These are phyloP conservation scores for Heterohyrax brucei DNA, from an alignment of 2,797 vertebrate species.

Conservation along the genomic window DNA sequence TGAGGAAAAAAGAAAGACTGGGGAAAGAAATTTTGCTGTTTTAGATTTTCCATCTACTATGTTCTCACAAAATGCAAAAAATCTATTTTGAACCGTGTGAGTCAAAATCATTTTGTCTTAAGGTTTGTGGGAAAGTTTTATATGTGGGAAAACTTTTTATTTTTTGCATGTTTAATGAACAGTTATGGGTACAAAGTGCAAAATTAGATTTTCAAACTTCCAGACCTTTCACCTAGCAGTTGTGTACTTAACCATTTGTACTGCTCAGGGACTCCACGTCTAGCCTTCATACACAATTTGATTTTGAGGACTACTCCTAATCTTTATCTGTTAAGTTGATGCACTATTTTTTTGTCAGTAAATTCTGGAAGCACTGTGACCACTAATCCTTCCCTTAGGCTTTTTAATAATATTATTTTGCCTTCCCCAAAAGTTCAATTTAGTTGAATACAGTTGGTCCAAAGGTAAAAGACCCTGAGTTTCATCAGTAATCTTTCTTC, in stretches of 20 bases:
- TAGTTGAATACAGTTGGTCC: constrained; percentile 67
- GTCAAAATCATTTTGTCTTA: constrained; percentile 65
- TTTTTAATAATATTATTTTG: constrained; percentile 28
- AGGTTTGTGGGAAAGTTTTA: constrained; percentile 25
- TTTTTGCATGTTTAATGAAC: constrained; percentile 44
- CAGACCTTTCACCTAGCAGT: background rate
- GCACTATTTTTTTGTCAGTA: constrained; percentile 62
- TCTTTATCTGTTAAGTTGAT: constrained; percentile 47
- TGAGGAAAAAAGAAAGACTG: constrained; percentile 73
- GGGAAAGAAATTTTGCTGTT: constrained; percentile 68
- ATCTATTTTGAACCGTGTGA: background rate
- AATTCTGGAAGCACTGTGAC: background rate
- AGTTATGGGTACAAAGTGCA: background rate
- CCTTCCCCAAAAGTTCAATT: constrained; percentile 21
- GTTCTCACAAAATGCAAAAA: constrained; percentile 65
- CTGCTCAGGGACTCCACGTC: background rate
- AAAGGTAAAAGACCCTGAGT: constrained; percentile 48
- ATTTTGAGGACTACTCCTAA: constrained; percentile 47
- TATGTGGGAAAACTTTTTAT: background rate
- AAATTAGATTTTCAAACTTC: background rate
- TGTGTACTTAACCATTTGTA: background rate
- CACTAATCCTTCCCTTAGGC: background rate
- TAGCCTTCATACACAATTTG: background rate
- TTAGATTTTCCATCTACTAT: constrained; percentile 28
- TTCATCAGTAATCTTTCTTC: constrained; percentile 64